Base-by-base conservation (phyloP, 2,888 invertebrate genomes). In the Bhutanitis thaidina region DNA sequence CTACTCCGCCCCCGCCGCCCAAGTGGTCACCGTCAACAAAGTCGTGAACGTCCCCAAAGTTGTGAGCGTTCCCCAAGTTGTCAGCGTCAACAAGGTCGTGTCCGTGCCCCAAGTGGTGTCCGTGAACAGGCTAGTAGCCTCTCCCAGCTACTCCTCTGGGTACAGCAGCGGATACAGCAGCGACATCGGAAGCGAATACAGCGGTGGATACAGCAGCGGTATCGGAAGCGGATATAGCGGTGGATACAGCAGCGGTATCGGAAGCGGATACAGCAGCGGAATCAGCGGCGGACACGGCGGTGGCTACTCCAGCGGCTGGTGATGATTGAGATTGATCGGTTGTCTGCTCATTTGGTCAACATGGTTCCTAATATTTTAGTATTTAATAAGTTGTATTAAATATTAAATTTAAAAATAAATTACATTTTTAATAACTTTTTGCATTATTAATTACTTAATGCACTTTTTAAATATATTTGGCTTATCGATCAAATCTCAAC, bases 21-120 rank as follows among this genome's bases (percentile, higher is more conserved):
- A 64, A 59, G 62, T 72, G 53, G 58, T 72, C 60, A 56, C 67
- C 53, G 64, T 69, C 59, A 61, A 67, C 54, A 70, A 67, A 58
- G 67, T 71, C 29, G 68, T 73, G 49, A 70, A 69, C 63, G 71
- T 71, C 25, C 69, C 70, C 58, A 69, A 64, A 48, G 69, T 67
- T 45, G 60, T 74, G 48, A 56, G 58, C 41, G 71, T 73, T 34
- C 74, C 74, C 0, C 66, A 69, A 52, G 67, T 71, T n/a, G 61
- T 73, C 49, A 55, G 58, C 37, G 72, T 74, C 25, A 73, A 64
- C 52, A 78, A 72, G 59, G 62, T 74, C 16, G 69, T 82, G 56
- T 72, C 77, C 54, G 74, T 66, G 38, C 43, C 75, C 36, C 74
- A 74, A 58, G 71, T 77, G 56, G 64, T 69, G 48, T 57, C 71